phyloP scores from a whole-genome alignment of 2,888 invertebrate species.

The Rhagium mordax region DNA sequence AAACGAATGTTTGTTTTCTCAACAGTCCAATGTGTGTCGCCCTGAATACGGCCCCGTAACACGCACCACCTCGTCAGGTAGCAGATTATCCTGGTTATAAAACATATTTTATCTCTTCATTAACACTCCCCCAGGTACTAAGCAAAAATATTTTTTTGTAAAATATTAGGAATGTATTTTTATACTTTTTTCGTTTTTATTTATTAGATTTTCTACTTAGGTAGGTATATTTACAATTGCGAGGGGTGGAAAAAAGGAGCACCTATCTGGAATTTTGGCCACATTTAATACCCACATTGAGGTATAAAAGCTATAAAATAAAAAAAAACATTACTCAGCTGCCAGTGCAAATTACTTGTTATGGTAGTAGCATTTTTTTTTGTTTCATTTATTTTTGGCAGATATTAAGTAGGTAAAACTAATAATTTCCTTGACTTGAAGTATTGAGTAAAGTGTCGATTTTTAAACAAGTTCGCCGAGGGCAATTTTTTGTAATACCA shows the following conservation, averaged over 20 bases:
- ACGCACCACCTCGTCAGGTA: slow-evolving; percentile 58
- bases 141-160: not conserved
- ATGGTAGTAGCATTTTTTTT: slow-evolving; percentile 1
- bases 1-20: slow-evolving; percentile 65
- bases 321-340: not conserved
- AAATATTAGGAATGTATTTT: not conserved
- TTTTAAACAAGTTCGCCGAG: slow-evolving; percentile 55
- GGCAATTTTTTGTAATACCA: slow-evolving; percentile 52
- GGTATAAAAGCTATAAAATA: not conserved
- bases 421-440: slow-evolving; percentile 30
- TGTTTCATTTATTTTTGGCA: slow-evolving; percentile 16
- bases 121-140: slow-evolving; percentile 32
- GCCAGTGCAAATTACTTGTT: not conserved
- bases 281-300: not conserved
- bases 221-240: no score
- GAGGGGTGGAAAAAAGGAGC: no score
- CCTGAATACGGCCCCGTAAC: slow-evolving; percentile 60
- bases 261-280: no score
- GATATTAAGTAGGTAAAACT: slow-evolving; percentile 32
- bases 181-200: not conserved
- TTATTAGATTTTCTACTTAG: no score
- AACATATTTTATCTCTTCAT: slow-evolving; percentile 54
- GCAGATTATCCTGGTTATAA: slow-evolving; percentile 48
- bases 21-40: slow-evolving; percentile 65
- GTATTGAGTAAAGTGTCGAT: slow-evolving; percentile 55